A percentile compares a stretch with the other conserved stretches of the same genome.
Conservation (phyloP, 2,888 invertebrate species). For the Scelioninae gen. 1 region DNA sequence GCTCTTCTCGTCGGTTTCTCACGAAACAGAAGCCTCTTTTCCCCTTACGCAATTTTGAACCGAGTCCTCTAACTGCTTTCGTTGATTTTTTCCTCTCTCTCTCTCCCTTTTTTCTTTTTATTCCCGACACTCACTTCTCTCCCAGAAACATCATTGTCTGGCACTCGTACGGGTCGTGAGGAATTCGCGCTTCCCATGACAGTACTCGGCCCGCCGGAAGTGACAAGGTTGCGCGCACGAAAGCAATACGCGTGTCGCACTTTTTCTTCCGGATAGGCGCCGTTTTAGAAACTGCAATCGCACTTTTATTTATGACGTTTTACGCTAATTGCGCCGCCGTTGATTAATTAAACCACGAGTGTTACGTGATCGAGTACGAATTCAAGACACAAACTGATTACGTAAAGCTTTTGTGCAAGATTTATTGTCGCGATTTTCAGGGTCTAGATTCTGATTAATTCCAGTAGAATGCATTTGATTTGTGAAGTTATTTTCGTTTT, state of each 20-base stretch:
- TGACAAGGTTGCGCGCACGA: constrained; percentile 52
- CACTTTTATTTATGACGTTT: constrained; percentile 42
- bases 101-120: constrained; percentile 6
- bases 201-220: constrained; percentile 33
- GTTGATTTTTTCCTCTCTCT: constrained; percentile 6
- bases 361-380: constrained; percentile 38
- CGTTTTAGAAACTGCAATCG: constrained; percentile 3
- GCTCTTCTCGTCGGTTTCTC: constrained; percentile 42
- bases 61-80: constrained; percentile 49
- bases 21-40: constrained; percentile 57
- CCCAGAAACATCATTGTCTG: no score
- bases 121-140: constrained; percentile 47
- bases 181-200: constrained; percentile 57
- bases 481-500: no score
- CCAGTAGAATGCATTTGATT: background rate
- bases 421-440: constrained; percentile 5
- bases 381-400: no score
- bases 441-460: no score
- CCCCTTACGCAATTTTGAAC: constrained; percentile 56
- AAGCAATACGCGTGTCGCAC: constrained; percentile 39
- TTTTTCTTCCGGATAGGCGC: constrained; percentile 39
- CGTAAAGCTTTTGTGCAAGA: background rate
- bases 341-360: constrained; percentile 30
- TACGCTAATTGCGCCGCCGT: constrained; percentile 29
- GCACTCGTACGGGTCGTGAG: no score